These are phyloP conservation scores for Prolemur simus DNA, from an alignment of 2,113 vertebrate species.

Conservation along the genomic window DNA sequence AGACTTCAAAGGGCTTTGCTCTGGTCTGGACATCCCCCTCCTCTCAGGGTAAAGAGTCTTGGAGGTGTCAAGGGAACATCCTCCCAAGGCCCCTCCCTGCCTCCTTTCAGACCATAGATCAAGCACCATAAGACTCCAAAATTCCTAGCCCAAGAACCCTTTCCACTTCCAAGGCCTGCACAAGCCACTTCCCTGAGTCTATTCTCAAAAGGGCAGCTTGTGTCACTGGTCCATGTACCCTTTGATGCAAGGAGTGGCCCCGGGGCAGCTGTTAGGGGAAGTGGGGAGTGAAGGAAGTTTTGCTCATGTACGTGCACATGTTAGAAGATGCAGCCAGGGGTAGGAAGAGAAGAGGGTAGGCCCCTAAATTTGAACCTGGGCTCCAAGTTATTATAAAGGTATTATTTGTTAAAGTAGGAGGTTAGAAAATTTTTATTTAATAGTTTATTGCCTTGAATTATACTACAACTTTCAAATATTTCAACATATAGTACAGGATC, in stretches of 20 bases:
- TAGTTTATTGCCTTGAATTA: neutral
- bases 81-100: neutral
- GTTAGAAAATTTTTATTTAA: constrained; percentile 1
- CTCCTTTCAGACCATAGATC: neutral
- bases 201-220: neutral
- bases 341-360: neutral
- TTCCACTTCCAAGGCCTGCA: neutral
- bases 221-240: neutral
- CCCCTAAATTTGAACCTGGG: neutral
- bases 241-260: neutral
- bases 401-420: neutral
- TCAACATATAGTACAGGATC: neutral
- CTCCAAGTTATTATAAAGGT: neutral
- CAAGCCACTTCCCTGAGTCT: neutral
- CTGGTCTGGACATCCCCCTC: neutral
- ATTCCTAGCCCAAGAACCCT: neutral
- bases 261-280: neutral
- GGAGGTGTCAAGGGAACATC: neutral
- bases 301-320: neutral
- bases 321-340: neutral
- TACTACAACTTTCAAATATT: constrained; percentile 21
- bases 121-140: neutral
- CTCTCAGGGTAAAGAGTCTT: neutral
- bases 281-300: neutral
- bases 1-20: neutral